Evolutionary conservation across 1,140 invertebrate species (phyloP).

Genomic region (Pogonognathellus flavescens): DNA sequence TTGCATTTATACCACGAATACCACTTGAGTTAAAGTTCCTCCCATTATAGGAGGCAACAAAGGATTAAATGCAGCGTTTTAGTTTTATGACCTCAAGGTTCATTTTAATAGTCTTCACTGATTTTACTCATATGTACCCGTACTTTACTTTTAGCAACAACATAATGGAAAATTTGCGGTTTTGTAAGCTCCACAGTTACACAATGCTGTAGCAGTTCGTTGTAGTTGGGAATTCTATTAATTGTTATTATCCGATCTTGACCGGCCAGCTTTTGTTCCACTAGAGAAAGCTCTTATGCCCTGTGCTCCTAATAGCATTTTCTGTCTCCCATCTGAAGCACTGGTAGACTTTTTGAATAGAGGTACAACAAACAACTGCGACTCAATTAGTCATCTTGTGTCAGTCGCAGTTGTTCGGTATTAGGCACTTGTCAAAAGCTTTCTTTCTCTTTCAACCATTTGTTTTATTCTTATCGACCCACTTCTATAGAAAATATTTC

Average conservation of each 20-base stretch:
- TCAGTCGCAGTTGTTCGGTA: neutral
- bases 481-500: too few relatives aligned
- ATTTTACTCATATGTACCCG: neutral
- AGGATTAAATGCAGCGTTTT: slow-evolving; percentile 19
- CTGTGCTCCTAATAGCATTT: neutral
- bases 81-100: neutral
- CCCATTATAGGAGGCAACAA: slow-evolving; percentile 2
- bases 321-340: neutral
- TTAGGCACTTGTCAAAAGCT: neutral
- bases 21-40: slow-evolving; percentile 1
- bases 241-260: too few relatives aligned
- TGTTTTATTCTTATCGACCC: neutral
- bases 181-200: too few relatives aligned
- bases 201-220: too few relatives aligned
- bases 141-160: too few relatives aligned
- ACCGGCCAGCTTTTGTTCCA: too few relatives aligned
- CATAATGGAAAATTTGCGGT: too few relatives aligned
- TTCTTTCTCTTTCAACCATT: neutral
- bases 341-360: neutral
- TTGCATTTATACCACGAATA: neutral
- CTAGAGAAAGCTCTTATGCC: too few relatives aligned
- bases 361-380: neutral
- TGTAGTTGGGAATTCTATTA: too few relatives aligned
- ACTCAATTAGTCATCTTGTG: neutral
- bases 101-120: neutral